Percentiles rank a stretch among this genome's conserved stretches.
These are phyloP conservation scores for Trichonephila clavipes DNA, from an alignment of 1,140 invertebrate species.

Conservation along the genomic window DNA sequence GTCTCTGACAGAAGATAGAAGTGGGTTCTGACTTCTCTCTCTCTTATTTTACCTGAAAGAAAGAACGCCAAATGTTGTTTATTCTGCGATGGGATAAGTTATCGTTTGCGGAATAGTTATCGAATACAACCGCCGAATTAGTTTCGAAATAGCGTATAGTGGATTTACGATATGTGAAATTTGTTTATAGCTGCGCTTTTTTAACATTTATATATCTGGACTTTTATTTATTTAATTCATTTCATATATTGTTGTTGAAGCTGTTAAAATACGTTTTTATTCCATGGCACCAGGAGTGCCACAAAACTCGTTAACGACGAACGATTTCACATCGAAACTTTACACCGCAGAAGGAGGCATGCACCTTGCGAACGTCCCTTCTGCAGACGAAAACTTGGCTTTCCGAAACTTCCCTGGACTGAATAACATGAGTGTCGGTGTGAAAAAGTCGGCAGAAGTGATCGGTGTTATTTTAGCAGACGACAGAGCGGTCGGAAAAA, in stretches of 20 bases:
- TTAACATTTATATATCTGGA: not conserved
- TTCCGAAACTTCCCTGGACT: not conserved
- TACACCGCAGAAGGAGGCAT: not conserved
- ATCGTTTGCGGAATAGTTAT: conserved; percentile 12
- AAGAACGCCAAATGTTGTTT: not conserved
- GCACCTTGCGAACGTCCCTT: conserved; percentile 36
- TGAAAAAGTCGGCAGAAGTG: conserved; percentile 51
- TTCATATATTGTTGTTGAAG: not conserved
- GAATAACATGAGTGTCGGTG: conserved; percentile 11
- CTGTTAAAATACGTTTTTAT: not conserved
- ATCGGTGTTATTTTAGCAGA: conserved; percentile 68
- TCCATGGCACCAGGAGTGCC: conserved; percentile 64
- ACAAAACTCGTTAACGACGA: conserved; percentile 17
- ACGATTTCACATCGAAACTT: conserved; percentile 38
- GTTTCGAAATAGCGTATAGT: not conserved
- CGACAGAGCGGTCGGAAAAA: conserved; percentile 48
- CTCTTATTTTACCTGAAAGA: not conserved
- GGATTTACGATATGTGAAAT: conserved; percentile 22
- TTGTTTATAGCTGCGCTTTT: not conserved
- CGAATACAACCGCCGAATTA: not conserved
- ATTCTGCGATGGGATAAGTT: conserved; percentile 13
- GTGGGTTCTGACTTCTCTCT: not conserved
- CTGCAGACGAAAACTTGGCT: not conserved
- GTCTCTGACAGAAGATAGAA: conserved; percentile 26
- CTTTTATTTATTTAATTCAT: not conserved